Conservation (phyloP, 2,797 vertebrate species). For the Mustela erminea region DNA sequence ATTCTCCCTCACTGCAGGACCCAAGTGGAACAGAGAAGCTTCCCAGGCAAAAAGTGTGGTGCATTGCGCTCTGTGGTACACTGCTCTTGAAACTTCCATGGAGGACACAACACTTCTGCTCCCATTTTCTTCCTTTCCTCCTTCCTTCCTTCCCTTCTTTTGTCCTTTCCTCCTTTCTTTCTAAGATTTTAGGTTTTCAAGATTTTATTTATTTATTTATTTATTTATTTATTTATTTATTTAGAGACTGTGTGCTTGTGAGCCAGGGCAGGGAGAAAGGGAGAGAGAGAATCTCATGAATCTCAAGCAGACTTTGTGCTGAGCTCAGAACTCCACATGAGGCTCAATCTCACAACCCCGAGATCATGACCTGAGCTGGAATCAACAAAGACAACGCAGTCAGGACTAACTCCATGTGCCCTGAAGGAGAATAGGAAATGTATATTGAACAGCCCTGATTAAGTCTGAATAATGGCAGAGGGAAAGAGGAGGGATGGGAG, state of each 20-base stretch:
- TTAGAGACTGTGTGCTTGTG: accelerated
- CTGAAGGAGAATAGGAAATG: background rate
- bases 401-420: background rate
- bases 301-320: background rate
- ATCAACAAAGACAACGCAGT: background rate
- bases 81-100: background rate
- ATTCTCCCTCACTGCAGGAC: background rate
- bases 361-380: background rate
- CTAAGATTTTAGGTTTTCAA: background rate
- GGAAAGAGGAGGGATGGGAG: background rate
- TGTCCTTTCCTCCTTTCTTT: background rate
- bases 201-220: background rate
- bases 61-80: background rate
- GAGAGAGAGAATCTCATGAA: background rate
- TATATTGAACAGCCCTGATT: background rate
- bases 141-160: background rate
- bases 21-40: background rate
- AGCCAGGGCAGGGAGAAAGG: background rate
- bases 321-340: background rate
- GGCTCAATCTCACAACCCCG: background rate
- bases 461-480: background rate
- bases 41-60: background rate
- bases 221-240: background rate
- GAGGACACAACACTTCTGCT: background rate
- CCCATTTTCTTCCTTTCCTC: background rate